Conservation (phyloP, 35 echinoderm and acorn worm genomes). For the Apostichopus californicus region DNA sequence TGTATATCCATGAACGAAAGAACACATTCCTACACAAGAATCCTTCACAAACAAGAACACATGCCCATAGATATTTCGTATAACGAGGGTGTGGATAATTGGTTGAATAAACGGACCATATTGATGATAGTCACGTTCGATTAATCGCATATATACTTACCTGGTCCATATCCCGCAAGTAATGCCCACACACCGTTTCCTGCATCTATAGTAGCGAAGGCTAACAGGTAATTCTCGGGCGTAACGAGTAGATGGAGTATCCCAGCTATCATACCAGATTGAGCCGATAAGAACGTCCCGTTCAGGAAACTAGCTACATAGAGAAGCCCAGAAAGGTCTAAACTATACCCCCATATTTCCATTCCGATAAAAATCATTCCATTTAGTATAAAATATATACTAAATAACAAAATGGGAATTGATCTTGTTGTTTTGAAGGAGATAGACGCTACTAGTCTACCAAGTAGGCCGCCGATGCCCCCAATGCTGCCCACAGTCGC, state of each 20-base stretch:
- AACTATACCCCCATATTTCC: not conserved
- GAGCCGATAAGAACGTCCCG: not conserved
- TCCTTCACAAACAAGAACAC: too few species aligned
- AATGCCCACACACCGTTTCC: slow-evolving; percentile 25
- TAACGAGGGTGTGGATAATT: too few species aligned
- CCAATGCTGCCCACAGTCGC: slow-evolving; percentile 28
- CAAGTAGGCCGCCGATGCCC: not conserved
- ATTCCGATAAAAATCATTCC: slow-evolving; percentile 24
- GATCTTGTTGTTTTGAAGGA: not conserved
- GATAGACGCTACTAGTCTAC: not conserved
- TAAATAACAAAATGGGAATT: not conserved
- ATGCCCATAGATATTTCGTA: too few species aligned
- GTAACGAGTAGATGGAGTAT: not conserved
- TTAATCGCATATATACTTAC: not conserved
- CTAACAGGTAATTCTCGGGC: slow-evolving; percentile 9
- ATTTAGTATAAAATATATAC: slow-evolving; percentile 10
- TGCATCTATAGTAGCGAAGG: not conserved
- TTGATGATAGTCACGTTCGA: too few species aligned
- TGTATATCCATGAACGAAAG: too few species aligned
- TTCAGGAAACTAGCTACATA: not conserved
- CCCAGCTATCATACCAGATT: slow-evolving; percentile 33
- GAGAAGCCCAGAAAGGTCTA: not conserved
- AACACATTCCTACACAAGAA: too few species aligned
- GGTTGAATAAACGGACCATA: too few species aligned
- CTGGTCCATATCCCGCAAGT: slow-evolving; percentile 9